Evolutionary conservation across 2,797 vertebrate genomes (phyloP).

Genomic region (Brachyrhaphis roseni): DNA sequence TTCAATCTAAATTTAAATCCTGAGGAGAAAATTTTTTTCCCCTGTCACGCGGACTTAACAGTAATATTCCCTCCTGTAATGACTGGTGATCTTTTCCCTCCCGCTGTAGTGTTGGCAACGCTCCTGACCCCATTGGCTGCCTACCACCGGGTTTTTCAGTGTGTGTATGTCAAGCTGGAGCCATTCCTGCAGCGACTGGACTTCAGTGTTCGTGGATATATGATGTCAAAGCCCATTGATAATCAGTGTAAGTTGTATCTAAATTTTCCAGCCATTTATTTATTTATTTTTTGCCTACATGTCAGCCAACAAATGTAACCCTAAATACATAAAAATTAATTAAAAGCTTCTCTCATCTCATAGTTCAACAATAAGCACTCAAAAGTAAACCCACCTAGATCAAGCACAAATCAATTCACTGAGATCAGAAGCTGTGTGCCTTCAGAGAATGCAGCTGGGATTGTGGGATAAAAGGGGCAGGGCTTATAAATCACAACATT

Average conservation of each 20-base stretch:
- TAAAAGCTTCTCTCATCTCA: background rate
- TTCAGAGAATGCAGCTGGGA: background rate
- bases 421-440: background rate
- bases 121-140: conserved; percentile 90
- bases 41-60: conserved; percentile 1
- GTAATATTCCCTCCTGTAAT: background rate
- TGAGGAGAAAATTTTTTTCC: background rate
- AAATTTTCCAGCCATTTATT: background rate
- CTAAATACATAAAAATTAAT: background rate
- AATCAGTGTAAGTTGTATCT: conserved; percentile 86
- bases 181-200: conserved; percentile 93
- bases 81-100: background rate
- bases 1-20: conserved; percentile 6
- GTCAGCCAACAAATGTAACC: background rate
- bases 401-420: background rate
- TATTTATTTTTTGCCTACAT: background rate
- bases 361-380: background rate
- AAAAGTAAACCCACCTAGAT: background rate
- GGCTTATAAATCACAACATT: background rate
- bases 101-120: conserved; percentile 80
- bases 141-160: conserved; percentile 87
- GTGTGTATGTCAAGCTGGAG: conserved; percentile 83
- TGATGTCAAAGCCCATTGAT: conserved; percentile 91
- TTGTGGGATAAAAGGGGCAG: background rate
- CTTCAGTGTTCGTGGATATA: conserved; percentile 90